These are phyloP conservation scores for Stegodyphus mimosarum DNA, from an alignment of 1,140 invertebrate genomes.

Conservation along the genomic window DNA sequence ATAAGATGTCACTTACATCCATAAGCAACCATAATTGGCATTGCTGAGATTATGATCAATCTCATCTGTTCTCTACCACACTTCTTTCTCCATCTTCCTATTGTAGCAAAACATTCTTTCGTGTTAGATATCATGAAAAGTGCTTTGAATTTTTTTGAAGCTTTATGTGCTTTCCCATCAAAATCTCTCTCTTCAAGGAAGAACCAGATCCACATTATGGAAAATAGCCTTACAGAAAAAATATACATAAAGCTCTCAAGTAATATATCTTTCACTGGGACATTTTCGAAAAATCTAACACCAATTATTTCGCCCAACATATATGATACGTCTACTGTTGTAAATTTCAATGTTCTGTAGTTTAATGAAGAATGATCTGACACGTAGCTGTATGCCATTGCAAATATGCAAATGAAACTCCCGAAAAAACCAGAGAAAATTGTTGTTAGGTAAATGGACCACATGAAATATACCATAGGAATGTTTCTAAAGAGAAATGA, in stretches of 20 bases:
- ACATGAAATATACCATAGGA: neutral
- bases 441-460: neutral
- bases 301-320: neutral
- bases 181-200: slow-evolving; percentile 4
- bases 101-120: neutral
- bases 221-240: neutral
- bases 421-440: neutral
- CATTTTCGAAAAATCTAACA: neutral
- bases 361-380: neutral
- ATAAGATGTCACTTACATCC: neutral
- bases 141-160: neutral
- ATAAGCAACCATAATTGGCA: slow-evolving; percentile 1
- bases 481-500: neutral
- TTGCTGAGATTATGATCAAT: neutral
- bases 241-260: neutral
- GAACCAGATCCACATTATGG: slow-evolving; percentile 1
- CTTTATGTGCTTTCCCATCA: neutral
- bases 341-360: neutral
- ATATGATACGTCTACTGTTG: neutral
- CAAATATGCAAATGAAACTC: neutral
- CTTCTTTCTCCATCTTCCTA: slow-evolving; percentile 7
- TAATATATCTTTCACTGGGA: neutral
- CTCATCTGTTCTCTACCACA: neutral
- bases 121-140: neutral
- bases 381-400: neutral